Percentiles rank a stretch among this genome's conserved stretches.
These are phyloP conservation scores for Euclidia mi DNA, from an alignment of 2,888 invertebrate species.

Conservation along the genomic window DNA sequence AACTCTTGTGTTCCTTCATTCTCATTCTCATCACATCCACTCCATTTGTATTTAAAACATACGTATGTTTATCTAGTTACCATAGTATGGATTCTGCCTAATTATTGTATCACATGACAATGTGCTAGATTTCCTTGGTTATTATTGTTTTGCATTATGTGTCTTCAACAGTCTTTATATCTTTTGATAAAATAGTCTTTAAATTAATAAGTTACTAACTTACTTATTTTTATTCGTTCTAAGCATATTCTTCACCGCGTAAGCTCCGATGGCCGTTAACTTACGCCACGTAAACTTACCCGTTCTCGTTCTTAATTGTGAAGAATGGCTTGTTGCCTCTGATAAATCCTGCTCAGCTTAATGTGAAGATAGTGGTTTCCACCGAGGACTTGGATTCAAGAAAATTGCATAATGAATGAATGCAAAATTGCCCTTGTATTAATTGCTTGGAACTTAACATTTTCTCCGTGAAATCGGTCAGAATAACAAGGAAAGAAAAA, in stretches of 20 bases:
- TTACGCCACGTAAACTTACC: constrained; percentile 34
- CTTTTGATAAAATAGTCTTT: too few relatives aligned
- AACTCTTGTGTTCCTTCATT: too few relatives aligned
- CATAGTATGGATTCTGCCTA: too few relatives aligned
- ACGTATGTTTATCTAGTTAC: too few relatives aligned
- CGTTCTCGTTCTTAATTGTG: constrained; percentile 59
- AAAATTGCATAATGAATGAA: constrained; percentile 57
- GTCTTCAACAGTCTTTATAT: too few relatives aligned
- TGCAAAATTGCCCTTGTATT: constrained; percentile 46
- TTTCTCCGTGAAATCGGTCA: background rate
- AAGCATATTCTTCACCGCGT: background rate
- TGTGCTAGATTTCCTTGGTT: too few relatives aligned
- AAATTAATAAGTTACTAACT: too few relatives aligned
- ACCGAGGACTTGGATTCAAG: constrained; percentile 42
- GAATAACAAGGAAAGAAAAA: constrained; percentile 11
- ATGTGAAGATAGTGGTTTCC: constrained; percentile 57
- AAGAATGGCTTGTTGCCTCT: constrained; percentile 62
- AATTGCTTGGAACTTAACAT: constrained; percentile 30
- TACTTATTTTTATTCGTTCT: too few relatives aligned
- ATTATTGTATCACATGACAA: too few relatives aligned
- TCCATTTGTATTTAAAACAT: too few relatives aligned
- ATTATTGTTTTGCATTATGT: too few relatives aligned
- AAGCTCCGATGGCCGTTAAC: constrained; percentile 20
- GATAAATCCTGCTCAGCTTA: constrained; percentile 65
- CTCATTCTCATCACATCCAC: too few relatives aligned